These are phyloP conservation scores for Apistogramma diplotaenia DNA, from an alignment of 2,113 vertebrate species.

Conservation along the genomic window DNA sequence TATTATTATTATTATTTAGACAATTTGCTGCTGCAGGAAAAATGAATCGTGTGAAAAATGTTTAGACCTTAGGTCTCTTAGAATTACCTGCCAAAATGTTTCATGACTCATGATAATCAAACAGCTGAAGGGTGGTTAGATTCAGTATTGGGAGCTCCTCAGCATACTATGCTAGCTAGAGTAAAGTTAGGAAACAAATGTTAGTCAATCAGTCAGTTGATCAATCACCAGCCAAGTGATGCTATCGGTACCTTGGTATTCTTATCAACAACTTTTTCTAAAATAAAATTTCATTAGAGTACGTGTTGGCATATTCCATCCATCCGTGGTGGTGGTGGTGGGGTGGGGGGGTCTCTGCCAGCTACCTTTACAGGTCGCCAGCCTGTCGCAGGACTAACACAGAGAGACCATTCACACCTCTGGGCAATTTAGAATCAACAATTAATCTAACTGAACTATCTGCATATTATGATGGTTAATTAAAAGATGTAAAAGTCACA, in stretches of 20 bases:
- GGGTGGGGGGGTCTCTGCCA: too few relatives aligned
- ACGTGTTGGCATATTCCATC: too few relatives aligned
- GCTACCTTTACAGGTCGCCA: too few relatives aligned
- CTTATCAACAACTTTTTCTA: too few relatives aligned
- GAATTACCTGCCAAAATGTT: slow-evolving; percentile 78
- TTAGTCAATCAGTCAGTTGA: slow-evolving; percentile 12
- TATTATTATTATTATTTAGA: slow-evolving; percentile 55
- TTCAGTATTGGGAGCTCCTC: slow-evolving; percentile 17
- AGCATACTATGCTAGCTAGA: slow-evolving; percentile 35
- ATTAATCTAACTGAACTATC: too few relatives aligned
- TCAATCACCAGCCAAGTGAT: not conserved
- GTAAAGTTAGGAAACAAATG: slow-evolving; percentile 36
- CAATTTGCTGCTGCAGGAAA: slow-evolving; percentile 55
- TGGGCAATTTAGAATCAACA: too few relatives aligned
- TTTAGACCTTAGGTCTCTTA: slow-evolving; percentile 65
- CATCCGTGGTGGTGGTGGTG: too few relatives aligned
- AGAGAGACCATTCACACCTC: too few relatives aligned
- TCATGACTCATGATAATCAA: slow-evolving; percentile 74
- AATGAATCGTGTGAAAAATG: slow-evolving; percentile 75
- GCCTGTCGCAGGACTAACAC: too few relatives aligned
- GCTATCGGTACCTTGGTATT: not conserved
- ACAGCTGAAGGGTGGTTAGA: slow-evolving; percentile 62
- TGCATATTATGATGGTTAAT: too few relatives aligned
- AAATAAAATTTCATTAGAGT: too few relatives aligned
- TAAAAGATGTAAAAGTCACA: too few relatives aligned